Evolutionary conservation across 2,113 vertebrate species (phyloP).

Genomic region (Pollimyrus isidori): DNA sequence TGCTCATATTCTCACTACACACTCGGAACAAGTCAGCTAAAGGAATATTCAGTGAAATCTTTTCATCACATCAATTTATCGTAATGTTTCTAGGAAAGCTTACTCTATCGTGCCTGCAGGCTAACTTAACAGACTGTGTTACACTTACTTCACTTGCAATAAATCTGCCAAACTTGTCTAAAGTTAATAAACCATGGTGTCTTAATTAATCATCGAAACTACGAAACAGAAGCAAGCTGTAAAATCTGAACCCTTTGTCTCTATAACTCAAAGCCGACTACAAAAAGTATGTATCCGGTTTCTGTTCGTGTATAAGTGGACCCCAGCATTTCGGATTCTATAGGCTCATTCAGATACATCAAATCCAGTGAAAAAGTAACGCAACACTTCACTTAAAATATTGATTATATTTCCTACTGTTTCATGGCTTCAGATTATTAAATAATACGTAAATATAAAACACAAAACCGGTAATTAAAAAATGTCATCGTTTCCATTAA

Average conservation of each 20-base stretch:
- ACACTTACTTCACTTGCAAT: constrained; percentile 33
- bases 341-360: constrained; percentile 67
- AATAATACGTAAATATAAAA: neutral
- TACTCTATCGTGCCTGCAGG: constrained; percentile 35
- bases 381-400: constrained; percentile 15
- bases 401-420: neutral
- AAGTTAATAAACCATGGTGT: constrained; percentile 32
- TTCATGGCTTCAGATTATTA: neutral
- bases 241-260: constrained; percentile 34
- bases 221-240: constrained; percentile 32
- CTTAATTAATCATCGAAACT: constrained; percentile 34
- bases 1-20: constrained; percentile 2
- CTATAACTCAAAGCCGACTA: constrained; percentile 61
- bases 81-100: constrained; percentile 4
- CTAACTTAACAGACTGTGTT: constrained; percentile 32
- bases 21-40: neutral
- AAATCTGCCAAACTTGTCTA: constrained; percentile 32
- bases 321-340: constrained; percentile 56
- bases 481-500: neutral
- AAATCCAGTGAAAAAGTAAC: constrained; percentile 31
- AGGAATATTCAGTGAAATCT: neutral
- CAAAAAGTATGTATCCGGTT: constrained; percentile 72
- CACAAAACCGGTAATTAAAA: neutral
- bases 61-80: constrained; percentile 6
- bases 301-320: constrained; percentile 68